These are phyloP conservation scores for Stratiolaelaps scimitus DNA, from an alignment of 1,140 invertebrate species.

Conservation along the genomic window DNA sequence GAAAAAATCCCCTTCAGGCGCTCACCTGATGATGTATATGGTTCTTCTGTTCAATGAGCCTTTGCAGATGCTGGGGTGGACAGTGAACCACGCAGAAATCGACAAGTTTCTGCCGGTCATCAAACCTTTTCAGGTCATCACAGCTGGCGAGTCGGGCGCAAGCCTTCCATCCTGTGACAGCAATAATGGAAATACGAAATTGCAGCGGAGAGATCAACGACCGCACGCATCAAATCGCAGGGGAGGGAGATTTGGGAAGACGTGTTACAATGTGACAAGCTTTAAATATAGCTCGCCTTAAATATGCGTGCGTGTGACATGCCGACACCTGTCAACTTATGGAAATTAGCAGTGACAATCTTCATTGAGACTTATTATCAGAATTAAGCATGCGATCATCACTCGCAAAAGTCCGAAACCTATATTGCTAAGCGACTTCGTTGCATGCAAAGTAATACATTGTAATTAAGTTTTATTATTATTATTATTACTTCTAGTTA, in stretches of 20 bases:
- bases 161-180: constrained; percentile 21
- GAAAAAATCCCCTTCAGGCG: too few species aligned
- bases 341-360: too few species aligned
- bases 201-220: too few species aligned
- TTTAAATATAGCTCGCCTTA: neutral
- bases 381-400: neutral
- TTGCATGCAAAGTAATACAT: too few species aligned
- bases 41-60: neutral
- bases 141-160: constrained; percentile 1
- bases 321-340: neutral
- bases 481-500: too few species aligned
- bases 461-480: too few species aligned
- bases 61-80: neutral
- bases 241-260: too few species aligned
- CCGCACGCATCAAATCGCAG: too few species aligned
- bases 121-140: neutral
- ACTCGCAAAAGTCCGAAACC: neutral
- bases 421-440: neutral
- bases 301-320: neutral
- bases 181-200: too few species aligned
- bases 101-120: neutral
- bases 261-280: neutral
- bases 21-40: constrained; percentile 6
- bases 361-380: too few species aligned
- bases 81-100: constrained; percentile 10